Base-by-base conservation (phyloP, 2,888 invertebrate species). In the Cecidostiba fungosa region DNA sequence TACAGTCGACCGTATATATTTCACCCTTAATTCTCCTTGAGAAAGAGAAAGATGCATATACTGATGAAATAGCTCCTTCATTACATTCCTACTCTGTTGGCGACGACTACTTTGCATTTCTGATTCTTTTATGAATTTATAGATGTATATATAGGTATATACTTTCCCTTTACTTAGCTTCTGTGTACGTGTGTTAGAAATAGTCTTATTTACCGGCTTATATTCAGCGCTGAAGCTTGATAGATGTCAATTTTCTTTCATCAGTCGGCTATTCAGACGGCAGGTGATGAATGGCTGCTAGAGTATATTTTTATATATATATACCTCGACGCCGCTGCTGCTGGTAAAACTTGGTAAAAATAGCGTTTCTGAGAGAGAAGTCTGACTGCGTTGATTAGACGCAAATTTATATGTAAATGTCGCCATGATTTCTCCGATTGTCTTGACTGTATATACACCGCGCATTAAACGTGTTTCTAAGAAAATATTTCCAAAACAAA, bases 41-140 rank as follows among this genome's bases (percentile, higher is more conserved):
- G 66, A 84, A 29, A 39, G 39, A 39, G 36, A 36, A 1, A 43
- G 39, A 43, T 8, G 10, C 10, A 43, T 12, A 54, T 29, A 32
- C 62, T 32, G 36, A n/a, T 23, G 12, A 16, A 10, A 62, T 81
- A 54, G 50, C 23, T 26, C 82, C 54, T 78, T 85, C 72, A 36
- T 77, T 85, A 81, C 32, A 26, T 19, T n/a, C 79, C 39, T 43
- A 43, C 1, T 5, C 6, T 50, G 77, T 19, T 26, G 81, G 32
- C 77, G 77, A 74, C 29, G 36, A 47, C 66, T 69, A 70, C 74
- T 82, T 84, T 86, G 86, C 84, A 82, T 84, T 78, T 69, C 50
- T 81, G 86, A 84, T 77, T 62, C 66, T 76, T 72, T 72, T 66
- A 77, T 59, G 70, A 69, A 19, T 59, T 26, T 70, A n/a, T 3